Evolutionary conservation across 2,797 vertebrate species (phyloP), one percentile per base, ranked within the genome.

Genomic region (Takifugu ocellatus): DNA sequence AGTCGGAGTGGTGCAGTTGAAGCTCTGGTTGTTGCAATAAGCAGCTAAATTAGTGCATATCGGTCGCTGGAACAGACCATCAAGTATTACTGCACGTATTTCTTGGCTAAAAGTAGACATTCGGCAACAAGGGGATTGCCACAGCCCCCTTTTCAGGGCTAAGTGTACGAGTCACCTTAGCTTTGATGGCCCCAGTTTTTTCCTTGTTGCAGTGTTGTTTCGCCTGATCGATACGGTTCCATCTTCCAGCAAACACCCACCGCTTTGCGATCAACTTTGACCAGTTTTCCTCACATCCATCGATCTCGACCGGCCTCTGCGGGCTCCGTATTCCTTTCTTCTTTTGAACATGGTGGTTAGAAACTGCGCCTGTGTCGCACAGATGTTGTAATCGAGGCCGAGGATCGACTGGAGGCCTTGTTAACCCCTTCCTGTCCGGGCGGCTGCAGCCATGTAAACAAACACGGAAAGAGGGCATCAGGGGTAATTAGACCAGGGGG

Each of bases 371-470:
- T 63, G 71, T 74, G 57, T 67, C 75, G 63, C 81, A 54, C 61
- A 57, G 68, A 56, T 75, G 79, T 78, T 71, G 27, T 85, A 91
- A 83, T 81, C 84, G 71, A 90, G 79, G 62, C 82, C 89, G 89
- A 53, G 91, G 91, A 84, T 88, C 77, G 63, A 47, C 49, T 59
- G 5, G 50, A 87, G 92, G 91, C 92, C 91, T 85, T 72, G 77
- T 90, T 92, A 92, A 92, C 90, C 75, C 86, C 25, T 84, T 79
- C 74, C 15, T 15, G 45, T 11, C 90, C 82, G 31, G 62, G 69
- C 74, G 61, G 75, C 75, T 84, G 77, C 60, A 73, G 70, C 83
- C 87, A 92, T 91, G 90, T 92, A 92, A 92, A 93, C 92, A 93
- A 92, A 92, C 88, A 77, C 74, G 64, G 76, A 78, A 75, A 73